Evolutionary conservation across 2,113 vertebrate species (phyloP), one percentile per base, ranked within the genome.

Genomic region (Vimba vimba): DNA sequence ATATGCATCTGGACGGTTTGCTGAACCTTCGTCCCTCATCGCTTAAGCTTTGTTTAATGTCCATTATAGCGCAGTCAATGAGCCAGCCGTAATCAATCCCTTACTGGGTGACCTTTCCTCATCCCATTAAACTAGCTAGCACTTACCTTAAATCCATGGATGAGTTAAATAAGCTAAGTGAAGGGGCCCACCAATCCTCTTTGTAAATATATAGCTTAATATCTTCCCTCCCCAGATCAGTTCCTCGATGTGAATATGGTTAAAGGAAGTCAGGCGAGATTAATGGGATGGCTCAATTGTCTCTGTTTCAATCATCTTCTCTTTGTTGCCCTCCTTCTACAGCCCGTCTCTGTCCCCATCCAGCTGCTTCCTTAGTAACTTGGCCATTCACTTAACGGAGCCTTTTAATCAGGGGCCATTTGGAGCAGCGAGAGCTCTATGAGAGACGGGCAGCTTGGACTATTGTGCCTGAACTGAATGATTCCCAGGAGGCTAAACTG

Each of bases 321-420:
- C 4, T 76, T 33, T 79, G 23, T 71, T 19, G 62, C 62, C 74
- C 75, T 4, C 7, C 52, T n/a, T 83, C 43, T 27, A 59, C 27
- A 52, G 25, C 64, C 62, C 60, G 17, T 23, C 55, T 50, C 64
- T 62, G 59, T 25, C 23, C 25, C 25, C 23, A 47, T 17, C 25
- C 83, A 85, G 71, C 83, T 82, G 86, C 39, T 55, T 43, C n/a
- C 23, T 39, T 33, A 2, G 3, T 47, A 52, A 13, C 33, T 66
- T n/a, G 30, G 13, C 17, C 36, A 45, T 87, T 68, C 84, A 55
- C 45, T 69, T 57, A 85, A 36, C 62, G n/a, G 69, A 82, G 79
- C 68, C 45, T 69, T 85, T 71, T 78, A 85, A 85, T 88, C 69
- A 33, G 83, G 52, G 79, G 39, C 57, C 33, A 39, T 85, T 78